These are phyloP conservation scores for Prietella phreatophila DNA, from an alignment of 2,113 vertebrate species.

Conservation along the genomic window DNA sequence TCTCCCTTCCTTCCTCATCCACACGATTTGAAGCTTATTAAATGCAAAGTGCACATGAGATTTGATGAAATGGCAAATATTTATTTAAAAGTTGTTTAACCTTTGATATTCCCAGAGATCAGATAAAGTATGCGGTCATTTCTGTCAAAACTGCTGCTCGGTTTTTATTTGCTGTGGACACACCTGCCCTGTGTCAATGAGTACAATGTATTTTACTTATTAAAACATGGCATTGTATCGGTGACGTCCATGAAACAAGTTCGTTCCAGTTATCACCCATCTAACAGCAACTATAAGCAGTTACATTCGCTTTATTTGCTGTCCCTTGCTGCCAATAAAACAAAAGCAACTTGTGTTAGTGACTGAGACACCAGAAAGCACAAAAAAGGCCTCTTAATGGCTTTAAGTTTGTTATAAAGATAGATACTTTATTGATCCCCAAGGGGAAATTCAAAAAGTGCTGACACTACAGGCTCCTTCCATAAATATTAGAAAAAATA, in stretches of 20 bases:
- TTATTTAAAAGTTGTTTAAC: not conserved
- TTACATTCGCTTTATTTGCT: not conserved
- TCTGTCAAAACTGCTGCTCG: not conserved
- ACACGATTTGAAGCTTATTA: not conserved
- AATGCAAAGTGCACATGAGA: not conserved
- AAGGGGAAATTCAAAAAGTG: too few relatives aligned
- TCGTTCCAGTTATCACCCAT: too few relatives aligned
- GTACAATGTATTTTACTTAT: not conserved
- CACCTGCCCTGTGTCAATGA: not conserved
- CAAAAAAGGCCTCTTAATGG: not conserved
- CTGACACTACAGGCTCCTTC: not conserved
- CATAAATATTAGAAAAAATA: not conserved
- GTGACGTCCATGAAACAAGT: not conserved
- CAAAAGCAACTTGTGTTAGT: not conserved
- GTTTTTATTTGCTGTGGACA: not conserved
- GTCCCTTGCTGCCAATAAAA: not conserved
- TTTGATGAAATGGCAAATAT: not conserved
- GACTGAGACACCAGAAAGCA: not conserved
- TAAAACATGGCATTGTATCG: not conserved
- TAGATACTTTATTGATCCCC: too few relatives aligned
- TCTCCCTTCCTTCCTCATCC: not conserved
- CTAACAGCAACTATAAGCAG: not conserved
- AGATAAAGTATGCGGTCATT: not conserved
- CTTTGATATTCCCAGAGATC: not conserved
- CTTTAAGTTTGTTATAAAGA: not conserved